Percentiles rank a stretch among this genome's conserved stretches.
Evolutionary conservation across 2,888 invertebrate genomes (phyloP).

Genomic region (Diarsia brunnea): DNA sequence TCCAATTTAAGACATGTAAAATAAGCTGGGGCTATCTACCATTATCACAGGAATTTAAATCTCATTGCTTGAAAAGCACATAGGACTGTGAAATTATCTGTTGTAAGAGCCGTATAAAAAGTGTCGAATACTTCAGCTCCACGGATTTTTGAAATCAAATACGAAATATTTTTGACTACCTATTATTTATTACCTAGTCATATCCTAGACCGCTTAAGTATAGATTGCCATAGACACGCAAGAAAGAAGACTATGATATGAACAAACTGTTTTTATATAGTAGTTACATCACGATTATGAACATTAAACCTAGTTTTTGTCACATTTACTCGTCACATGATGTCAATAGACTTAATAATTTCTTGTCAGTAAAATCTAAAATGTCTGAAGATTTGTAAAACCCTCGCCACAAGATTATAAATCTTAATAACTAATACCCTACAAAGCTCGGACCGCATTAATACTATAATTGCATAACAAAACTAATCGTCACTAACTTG

Average conservation of each 20-base stretch:
- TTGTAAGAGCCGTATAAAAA: background rate
- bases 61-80: background rate
- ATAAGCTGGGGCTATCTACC: background rate
- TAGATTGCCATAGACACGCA: background rate
- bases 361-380: background rate
- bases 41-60: background rate
- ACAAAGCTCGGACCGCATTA: slow-evolving; percentile 14
- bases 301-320: background rate
- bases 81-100: background rate
- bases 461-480: slow-evolving; percentile 29
- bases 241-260: background rate
- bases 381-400: slow-evolving; percentile 19
- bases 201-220: background rate
- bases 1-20: background rate
- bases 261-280: background rate
- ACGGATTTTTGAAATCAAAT: background rate
- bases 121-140: background rate
- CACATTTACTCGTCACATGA: background rate
- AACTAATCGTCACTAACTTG: slow-evolving; percentile 38
- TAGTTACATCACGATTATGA: background rate
- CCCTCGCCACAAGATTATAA: slow-evolving; percentile 24
- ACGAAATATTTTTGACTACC: background rate
- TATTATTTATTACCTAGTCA: background rate
- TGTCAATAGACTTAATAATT: background rate
- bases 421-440: slow-evolving; percentile 23